Conservation (phyloP, 2,113 vertebrate genomes). For the Tychaedon coryphoeus region DNA sequence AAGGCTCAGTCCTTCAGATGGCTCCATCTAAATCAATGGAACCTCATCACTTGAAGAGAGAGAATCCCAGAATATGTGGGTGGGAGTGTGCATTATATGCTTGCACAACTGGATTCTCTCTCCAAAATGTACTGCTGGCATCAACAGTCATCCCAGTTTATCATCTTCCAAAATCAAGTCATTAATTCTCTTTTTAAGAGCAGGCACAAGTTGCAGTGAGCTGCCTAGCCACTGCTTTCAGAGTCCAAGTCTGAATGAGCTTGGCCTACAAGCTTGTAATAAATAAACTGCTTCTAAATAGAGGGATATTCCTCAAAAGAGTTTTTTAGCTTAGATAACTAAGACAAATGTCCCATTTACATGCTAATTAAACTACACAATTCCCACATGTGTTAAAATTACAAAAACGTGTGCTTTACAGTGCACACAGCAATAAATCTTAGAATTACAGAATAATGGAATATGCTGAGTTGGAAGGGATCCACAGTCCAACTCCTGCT, state of each 20-base stretch:
- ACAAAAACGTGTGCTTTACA: background rate
- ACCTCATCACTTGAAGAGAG: background rate
- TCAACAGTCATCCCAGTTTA: background rate
- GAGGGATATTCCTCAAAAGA: constrained; percentile 23
- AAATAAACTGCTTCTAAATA: constrained; percentile 15
- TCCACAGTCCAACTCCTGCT: background rate
- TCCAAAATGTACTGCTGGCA: background rate
- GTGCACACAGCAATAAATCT: constrained; percentile 20
- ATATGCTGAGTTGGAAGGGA: background rate
- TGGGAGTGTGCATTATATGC: background rate
- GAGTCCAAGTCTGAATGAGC: background rate
- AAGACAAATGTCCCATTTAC: constrained; percentile 57
- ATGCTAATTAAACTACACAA: constrained; percentile 46
- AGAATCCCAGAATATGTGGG: background rate
- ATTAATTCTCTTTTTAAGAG: background rate
- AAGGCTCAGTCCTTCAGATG: background rate
- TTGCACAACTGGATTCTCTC: background rate
- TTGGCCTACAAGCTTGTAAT: background rate
- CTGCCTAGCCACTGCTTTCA: background rate
- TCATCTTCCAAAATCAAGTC: background rate
- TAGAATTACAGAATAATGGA: background rate
- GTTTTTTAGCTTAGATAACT: constrained; percentile 19
- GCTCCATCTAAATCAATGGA: background rate
- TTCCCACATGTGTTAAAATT: background rate
- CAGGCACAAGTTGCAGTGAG: background rate